phyloP scores from a whole-genome alignment of 1,140 invertebrate genomes.

The Eriosoma lanigerum region DNA sequence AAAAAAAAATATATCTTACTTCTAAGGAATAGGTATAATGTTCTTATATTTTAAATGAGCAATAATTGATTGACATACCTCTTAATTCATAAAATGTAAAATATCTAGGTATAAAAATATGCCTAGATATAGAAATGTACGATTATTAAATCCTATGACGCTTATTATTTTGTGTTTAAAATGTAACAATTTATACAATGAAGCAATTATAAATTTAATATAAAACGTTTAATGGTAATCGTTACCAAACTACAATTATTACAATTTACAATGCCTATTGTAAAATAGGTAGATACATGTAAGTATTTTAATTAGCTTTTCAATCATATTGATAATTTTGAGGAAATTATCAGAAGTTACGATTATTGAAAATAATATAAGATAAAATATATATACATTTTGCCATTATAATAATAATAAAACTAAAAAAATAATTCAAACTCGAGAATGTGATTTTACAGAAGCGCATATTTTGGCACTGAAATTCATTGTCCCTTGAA shows the following conservation, averaged over 20 bases:
- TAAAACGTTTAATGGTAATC: background rate
- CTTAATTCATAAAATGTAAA: background rate
- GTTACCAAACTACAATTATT: background rate
- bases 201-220: background rate
- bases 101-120: background rate
- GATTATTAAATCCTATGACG: background rate
- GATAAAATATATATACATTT: background rate
- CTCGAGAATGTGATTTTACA: background rate
- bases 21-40: background rate
- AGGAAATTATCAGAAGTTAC: too few species aligned
- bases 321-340: too few species aligned
- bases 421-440: background rate
- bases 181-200: background rate
- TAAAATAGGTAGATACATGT: too few species aligned
- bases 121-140: too few species aligned
- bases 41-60: constrained; percentile 35
- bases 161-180: background rate
- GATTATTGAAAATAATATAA: background rate
- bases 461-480: constrained; percentile 15
- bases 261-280: too few species aligned
- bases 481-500: background rate
- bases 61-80: background rate
- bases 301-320: too few species aligned
- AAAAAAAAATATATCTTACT: constrained; percentile 1
- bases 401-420: background rate